phyloP scores from a whole-genome alignment of 2,888 invertebrate species.

The Oasisia sp. region DNA sequence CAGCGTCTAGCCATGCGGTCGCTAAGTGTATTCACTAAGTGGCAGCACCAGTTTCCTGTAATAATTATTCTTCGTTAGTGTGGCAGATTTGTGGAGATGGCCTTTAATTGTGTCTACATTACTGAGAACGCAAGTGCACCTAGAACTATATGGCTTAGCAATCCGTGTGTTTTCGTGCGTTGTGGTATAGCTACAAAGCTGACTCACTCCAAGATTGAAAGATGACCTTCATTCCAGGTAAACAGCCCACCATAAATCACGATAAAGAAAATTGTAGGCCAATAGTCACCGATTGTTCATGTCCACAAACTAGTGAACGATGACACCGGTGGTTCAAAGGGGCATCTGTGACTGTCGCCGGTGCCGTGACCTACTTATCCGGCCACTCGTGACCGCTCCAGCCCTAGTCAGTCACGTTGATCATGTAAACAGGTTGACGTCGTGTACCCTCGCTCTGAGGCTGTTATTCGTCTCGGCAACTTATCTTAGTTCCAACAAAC shows the following conservation, averaged over 20 bases:
- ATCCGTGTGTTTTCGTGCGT: neutral
- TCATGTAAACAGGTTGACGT: too few relatives aligned
- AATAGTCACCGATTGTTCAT: neutral
- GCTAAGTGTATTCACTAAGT: too few relatives aligned
- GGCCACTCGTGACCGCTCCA: neutral
- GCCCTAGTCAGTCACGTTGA: too few relatives aligned
- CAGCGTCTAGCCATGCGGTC: too few relatives aligned
- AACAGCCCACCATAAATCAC: neutral
- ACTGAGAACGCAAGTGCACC: neutral
- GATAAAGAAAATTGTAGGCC: neutral
- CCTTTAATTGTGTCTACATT: neutral
- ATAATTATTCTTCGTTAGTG: too few relatives aligned
- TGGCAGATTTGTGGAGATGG: too few relatives aligned
- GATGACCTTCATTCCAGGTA: neutral
- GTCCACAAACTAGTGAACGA: neutral
- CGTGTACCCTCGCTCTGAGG: too few relatives aligned
- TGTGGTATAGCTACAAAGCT: neutral
- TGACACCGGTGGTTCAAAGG: neutral
- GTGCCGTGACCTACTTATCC: neutral
- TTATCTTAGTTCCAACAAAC: too few relatives aligned
- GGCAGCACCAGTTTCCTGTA: too few relatives aligned
- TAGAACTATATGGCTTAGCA: neutral
- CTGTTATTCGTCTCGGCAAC: too few relatives aligned
- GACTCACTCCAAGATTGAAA: neutral
- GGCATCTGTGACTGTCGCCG: neutral